Conservation (phyloP, 1,140 invertebrate species). For the Bombus impatiens region DNA sequence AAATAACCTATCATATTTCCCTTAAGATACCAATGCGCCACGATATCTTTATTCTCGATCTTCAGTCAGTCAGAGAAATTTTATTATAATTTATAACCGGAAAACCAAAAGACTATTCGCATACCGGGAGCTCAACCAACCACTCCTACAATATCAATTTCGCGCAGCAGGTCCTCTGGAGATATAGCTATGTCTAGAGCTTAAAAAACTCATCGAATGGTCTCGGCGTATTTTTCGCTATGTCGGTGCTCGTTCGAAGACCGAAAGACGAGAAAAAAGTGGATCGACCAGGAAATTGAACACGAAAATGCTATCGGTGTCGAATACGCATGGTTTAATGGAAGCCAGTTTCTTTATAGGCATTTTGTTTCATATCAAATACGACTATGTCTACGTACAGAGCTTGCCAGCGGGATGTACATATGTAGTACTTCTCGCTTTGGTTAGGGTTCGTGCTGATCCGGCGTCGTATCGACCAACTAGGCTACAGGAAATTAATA, state of each 20-base stretch:
- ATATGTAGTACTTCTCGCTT: background rate
- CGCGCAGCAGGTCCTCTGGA: background rate
- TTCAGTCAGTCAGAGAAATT: background rate
- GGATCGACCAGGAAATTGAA: constrained; percentile 34
- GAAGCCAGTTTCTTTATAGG: constrained; percentile 16
- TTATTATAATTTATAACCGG: background rate
- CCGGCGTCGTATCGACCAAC: background rate
- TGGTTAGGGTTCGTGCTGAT: background rate
- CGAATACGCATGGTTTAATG: constrained; percentile 29
- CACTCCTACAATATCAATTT: background rate
- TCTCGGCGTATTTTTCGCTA: background rate
- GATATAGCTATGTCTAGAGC: background rate
- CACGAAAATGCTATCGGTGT: constrained; percentile 34
- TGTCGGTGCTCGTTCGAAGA: background rate
- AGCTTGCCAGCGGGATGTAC: background rate
- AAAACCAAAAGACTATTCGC: background rate
- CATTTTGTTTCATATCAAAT: constrained; percentile 22
- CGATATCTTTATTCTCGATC: background rate
- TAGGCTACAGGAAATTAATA: constrained; percentile 31
- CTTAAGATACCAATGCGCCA: background rate
- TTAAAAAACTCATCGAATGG: background rate
- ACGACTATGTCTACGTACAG: background rate
- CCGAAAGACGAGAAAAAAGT: background rate
- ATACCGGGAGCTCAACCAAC: background rate
- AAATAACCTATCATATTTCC: background rate